phyloP scores from a whole-genome alignment of 2,888 invertebrate genomes.

The Entomobrya multifasciata region DNA sequence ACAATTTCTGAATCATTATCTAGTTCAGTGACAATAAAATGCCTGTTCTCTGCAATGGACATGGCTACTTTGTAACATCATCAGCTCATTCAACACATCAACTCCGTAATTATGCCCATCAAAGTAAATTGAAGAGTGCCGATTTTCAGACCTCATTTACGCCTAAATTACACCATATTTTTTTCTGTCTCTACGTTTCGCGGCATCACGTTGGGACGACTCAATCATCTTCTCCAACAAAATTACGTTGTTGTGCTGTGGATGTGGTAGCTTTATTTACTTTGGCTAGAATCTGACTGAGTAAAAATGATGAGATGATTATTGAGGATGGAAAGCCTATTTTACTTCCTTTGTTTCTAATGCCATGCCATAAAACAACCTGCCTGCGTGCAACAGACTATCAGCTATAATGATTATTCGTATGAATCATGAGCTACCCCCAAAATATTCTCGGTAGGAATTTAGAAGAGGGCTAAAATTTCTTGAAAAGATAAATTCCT shows the following conservation, averaged over 20 bases:
- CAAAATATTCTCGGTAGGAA: too few relatives aligned
- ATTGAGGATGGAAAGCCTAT: too few relatives aligned
- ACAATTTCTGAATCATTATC: too few relatives aligned
- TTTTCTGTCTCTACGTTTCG: slow-evolving; percentile 7
- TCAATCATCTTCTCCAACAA: slow-evolving; percentile 9
- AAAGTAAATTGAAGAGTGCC: slow-evolving; percentile 64
- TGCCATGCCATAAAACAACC: too few relatives aligned
- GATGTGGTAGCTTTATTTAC: background rate
- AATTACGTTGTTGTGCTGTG: background rate
- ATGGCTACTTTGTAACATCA: background rate
- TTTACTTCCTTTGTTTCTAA: too few relatives aligned
- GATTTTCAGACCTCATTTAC: slow-evolving; percentile 55
- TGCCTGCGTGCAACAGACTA: too few relatives aligned
- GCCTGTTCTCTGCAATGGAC: background rate
- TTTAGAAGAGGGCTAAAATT: too few relatives aligned
- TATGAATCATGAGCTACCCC: too few relatives aligned
- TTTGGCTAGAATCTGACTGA: background rate
- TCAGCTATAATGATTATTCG: too few relatives aligned
- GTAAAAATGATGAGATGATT: too few relatives aligned
- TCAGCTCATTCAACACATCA: slow-evolving; percentile 11
- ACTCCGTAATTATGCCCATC: slow-evolving; percentile 37
- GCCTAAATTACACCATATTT: slow-evolving; percentile 34
- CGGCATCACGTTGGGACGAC: slow-evolving; percentile 7
- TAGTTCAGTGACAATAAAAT: too few relatives aligned
- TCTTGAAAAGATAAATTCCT: too few relatives aligned